Evolutionary conservation across 2,888 invertebrate genomes (phyloP), one percentile per base, ranked within the genome.

Genomic region (Didymodactylos carnosus): DNA sequence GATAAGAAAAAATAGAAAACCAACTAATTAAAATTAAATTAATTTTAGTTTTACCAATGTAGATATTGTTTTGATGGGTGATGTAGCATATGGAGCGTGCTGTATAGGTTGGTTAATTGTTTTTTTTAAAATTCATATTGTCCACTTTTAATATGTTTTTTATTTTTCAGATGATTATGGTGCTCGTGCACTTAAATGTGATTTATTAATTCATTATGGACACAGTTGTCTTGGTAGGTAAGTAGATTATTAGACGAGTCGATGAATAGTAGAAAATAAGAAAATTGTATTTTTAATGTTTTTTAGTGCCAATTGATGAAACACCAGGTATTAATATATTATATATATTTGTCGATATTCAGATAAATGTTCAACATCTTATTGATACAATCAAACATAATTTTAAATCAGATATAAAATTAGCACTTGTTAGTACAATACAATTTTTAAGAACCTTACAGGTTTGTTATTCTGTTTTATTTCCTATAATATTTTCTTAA

Each of bases 41-140:
- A 16, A 29, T 75, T 74, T 13, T 75, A 83, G 82, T 73, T 92
- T 93, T 80, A 91, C 92, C 3, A 88, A 87, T 43, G 92, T 91
- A 3, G 94, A 95, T 79, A 90, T 91, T 0, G 88, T 97, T 70
- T 94, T 99, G 76, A 92, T 98, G 92, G 97, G 94, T 11, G 98
- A 98, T 84, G 95, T 98, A 23, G 97, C 98, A 0, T 98, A 99
- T 81, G 98, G 98, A 46, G 98, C 98, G 0, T 98, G 98, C 82
- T 98, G 98, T 83, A 89, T 98, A 16, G n/a, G n/a, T n/a, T n/a
- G n/a, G n/a, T n/a, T n/a, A n/a, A n/a, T n/a, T n/a, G n/a, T n/a
- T n/a, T n/a, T n/a, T n/a, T n/a, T n/a, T n/a, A n/a, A n/a, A n/a
- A n/a, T n/a, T n/a, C n/a, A n/a, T n/a, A n/a, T n/a, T n/a, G n/a